Conservation (phyloP, 2,888 invertebrate species). For the Proisotoma minuta region DNA sequence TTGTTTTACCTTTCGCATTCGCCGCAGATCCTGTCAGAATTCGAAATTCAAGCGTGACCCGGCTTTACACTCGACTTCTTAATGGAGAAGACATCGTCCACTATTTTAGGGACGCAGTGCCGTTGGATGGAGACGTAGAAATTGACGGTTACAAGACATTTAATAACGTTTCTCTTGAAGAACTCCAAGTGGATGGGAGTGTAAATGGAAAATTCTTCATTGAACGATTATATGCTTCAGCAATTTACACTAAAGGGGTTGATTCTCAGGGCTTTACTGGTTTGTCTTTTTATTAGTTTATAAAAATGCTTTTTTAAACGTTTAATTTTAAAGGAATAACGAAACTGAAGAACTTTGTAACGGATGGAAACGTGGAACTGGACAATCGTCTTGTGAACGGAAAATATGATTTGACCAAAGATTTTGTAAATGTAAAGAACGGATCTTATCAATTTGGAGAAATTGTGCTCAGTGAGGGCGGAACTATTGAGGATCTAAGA, state of each 20-base stretch:
- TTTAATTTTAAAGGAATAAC: too few relatives aligned
- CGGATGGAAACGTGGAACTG: too few relatives aligned
- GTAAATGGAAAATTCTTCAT: not conserved
- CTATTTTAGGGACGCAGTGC: conserved; percentile 21
- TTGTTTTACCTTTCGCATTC: too few relatives aligned
- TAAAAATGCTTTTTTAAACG: too few relatives aligned
- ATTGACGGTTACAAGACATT: conserved; percentile 13
- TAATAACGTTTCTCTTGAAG: conserved; percentile 4
- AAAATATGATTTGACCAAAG: conserved; percentile 5
- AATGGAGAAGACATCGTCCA: conserved; percentile 15
- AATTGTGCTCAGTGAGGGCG: conserved; percentile 6
- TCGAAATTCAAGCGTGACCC: not conserved
- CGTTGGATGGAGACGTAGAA: conserved; percentile 3
- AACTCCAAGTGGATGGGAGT: conserved; percentile 4
- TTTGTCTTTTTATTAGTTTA: too few relatives aligned
- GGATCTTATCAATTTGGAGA: conserved; percentile 17
- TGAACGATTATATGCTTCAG: too few relatives aligned
- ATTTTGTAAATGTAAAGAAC: conserved; percentile 17
- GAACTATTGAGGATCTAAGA: conserved; percentile 9
- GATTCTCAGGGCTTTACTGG: too few relatives aligned
- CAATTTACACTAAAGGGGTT: too few relatives aligned
- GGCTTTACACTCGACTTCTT: conserved; percentile 9
- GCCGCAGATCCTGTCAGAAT: too few relatives aligned
- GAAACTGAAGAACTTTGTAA: too few relatives aligned
- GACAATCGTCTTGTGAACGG: conserved; percentile 10